These are phyloP conservation scores for Diadophis punctatus DNA, from an alignment of 2,113 vertebrate species.

Conservation along the genomic window DNA sequence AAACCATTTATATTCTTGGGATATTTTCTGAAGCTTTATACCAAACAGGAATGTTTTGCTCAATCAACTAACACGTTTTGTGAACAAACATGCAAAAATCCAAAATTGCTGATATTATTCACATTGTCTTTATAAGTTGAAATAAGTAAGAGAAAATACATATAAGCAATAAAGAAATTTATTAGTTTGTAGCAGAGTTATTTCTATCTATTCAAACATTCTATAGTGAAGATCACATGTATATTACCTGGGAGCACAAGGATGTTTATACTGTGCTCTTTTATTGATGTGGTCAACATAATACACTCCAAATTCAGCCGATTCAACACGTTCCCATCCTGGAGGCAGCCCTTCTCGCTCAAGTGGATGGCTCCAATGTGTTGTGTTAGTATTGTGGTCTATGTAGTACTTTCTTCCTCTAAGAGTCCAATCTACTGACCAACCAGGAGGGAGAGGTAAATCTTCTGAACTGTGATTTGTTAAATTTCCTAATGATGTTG, in stretches of 20 bases:
- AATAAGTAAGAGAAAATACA: not conserved
- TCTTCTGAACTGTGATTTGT: conserved; percentile 87
- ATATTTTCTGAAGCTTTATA: not conserved
- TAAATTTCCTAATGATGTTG: conserved; percentile 94
- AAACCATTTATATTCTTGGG: not conserved
- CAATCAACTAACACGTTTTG: not conserved
- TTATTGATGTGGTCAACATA: conserved; percentile 98
- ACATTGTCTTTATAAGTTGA: not conserved
- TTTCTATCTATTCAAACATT: not conserved
- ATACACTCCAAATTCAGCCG: conserved; percentile 90
- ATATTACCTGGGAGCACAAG: conserved; percentile 90
- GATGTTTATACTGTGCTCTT: conserved; percentile 92
- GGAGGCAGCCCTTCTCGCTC: conserved; percentile 94
- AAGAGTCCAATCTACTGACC: conserved; percentile 98
- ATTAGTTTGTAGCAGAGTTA: not conserved
- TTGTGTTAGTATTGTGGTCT: conserved; percentile 98
- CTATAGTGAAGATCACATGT: not conserved
- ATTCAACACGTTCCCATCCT: conserved; percentile 96
- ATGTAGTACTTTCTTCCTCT: conserved; percentile 96
- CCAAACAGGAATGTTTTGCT: not conserved
- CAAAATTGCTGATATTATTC: not conserved
- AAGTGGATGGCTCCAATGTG: conserved; percentile 97
- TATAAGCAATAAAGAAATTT: not conserved
- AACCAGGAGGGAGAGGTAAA: conserved; percentile 88
- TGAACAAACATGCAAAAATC: not conserved